A percentile compares a stretch with the other conserved stretches of the same genome.
Evolutionary conservation across 2,888 invertebrate species (phyloP).

Genomic region (Drosophila kambysellisi): DNA sequence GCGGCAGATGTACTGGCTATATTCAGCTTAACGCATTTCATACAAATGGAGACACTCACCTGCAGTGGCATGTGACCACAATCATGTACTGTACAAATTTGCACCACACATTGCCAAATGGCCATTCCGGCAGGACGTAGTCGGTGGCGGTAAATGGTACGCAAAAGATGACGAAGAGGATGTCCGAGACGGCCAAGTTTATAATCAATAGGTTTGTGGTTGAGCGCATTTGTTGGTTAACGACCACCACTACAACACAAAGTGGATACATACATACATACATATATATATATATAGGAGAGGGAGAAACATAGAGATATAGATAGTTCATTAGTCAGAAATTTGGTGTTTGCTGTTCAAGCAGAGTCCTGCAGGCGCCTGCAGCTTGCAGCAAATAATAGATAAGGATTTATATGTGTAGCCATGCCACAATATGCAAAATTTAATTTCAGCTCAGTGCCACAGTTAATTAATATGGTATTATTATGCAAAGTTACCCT

Average conservation of each 20-base stretch:
- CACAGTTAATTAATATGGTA: background rate
- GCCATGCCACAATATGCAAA: background rate
- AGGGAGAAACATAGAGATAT: background rate
- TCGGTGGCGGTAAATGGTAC: conserved; percentile 97
- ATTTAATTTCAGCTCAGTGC: background rate
- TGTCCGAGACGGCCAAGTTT: conserved; percentile 94
- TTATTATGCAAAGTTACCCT: background rate
- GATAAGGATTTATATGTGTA: background rate
- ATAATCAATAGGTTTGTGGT: conserved; percentile 97
- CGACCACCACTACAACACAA: conserved; percentile 89
- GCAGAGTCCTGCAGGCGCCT: background rate
- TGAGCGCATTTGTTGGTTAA: conserved; percentile 96
- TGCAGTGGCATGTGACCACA: conserved; percentile 95
- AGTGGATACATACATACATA: background rate
- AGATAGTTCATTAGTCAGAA: conserved; percentile 21
- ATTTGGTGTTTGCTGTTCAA: background rate
- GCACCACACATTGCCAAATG: conserved; percentile 96
- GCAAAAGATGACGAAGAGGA: conserved; percentile 96
- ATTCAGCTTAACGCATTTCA: background rate
- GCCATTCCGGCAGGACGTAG: conserved; percentile 95
- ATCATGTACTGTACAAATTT: conserved; percentile 94
- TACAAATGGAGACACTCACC: conserved; percentile 45
- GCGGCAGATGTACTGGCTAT: background rate
- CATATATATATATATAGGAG: background rate
- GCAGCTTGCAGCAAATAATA: background rate